These are phyloP conservation scores for Clarias pachynema DNA, from an alignment of 2,797 vertebrate species.

Conservation along the genomic window DNA sequence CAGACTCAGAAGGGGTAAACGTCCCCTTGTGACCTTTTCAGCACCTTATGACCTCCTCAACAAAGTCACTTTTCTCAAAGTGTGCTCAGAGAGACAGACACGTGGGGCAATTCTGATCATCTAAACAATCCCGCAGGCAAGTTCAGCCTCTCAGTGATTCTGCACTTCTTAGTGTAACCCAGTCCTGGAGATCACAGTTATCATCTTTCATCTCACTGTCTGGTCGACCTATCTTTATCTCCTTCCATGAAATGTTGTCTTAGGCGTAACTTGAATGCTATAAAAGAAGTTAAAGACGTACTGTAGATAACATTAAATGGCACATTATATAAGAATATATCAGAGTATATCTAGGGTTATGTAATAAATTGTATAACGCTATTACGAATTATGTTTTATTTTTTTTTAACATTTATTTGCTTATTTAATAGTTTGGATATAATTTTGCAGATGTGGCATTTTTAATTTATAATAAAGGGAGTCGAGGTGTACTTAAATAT, in stretches of 20 bases:
- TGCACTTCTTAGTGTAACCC: background rate
- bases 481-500: background rate
- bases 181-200: background rate
- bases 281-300: background rate
- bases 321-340: background rate
- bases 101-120: slow-evolving; percentile 39
- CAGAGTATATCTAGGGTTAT: background rate
- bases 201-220: background rate
- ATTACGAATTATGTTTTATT: background rate
- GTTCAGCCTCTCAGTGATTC: background rate
- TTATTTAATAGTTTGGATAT: background rate
- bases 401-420: background rate
- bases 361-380: background rate
- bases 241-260: slow-evolving; percentile 2
- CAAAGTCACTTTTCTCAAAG: slow-evolving; percentile 60
- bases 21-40: slow-evolving; percentile 63
- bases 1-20: slow-evolving; percentile 55
- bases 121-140: slow-evolving; percentile 31
- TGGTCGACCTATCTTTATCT: background rate
- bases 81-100: slow-evolving; percentile 22
- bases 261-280: background rate
- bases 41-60: slow-evolving; percentile 64
- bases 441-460: background rate
- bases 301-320: background rate
- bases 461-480: background rate